A percentile compares a stretch with the other conserved stretches of the same genome.
Evolutionary conservation across 2,888 invertebrate genomes (phyloP).

Genomic region (Heliconius hortense): DNA sequence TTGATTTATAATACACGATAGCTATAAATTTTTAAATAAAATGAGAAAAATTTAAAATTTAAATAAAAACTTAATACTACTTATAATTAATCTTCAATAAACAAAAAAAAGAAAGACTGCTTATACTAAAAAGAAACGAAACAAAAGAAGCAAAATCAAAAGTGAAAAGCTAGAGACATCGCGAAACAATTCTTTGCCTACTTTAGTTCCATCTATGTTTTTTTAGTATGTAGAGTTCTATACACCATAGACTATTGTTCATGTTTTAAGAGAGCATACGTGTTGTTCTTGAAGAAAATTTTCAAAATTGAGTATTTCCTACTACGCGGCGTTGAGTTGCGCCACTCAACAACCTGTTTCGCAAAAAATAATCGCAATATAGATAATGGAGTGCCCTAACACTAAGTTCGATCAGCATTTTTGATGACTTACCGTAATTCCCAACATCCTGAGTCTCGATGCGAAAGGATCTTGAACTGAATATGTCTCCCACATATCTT

Average conservation of each 20-base stretch:
- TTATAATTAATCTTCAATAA: conserved; percentile 2
- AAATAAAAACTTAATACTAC: background rate
- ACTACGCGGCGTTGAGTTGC: too few relatives aligned
- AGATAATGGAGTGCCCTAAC: background rate
- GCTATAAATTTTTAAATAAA: too few relatives aligned
- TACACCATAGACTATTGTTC: conserved; percentile 27
- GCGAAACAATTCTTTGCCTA: conserved; percentile 34
- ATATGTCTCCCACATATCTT: conserved; percentile 65
- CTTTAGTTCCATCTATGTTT: conserved; percentile 24
- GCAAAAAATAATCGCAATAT: too few relatives aligned
- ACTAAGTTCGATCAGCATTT: background rate
- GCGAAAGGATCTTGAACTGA: conserved; percentile 57
- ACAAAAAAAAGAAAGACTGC: background rate
- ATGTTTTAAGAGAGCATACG: conserved; percentile 14
- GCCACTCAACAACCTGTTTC: too few relatives aligned
- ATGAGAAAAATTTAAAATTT: background rate
- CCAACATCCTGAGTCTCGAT: conserved; percentile 54
- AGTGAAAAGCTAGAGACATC: conserved; percentile 33
- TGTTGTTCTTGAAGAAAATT: background rate
- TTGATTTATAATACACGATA: too few relatives aligned
- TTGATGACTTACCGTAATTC: conserved; percentile 54
- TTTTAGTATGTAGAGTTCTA: conserved; percentile 11
- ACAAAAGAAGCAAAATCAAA: conserved; percentile 30
- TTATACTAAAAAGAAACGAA: conserved; percentile 15
- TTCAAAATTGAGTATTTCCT: background rate